A percentile compares a stretch with the other conserved stretches of the same genome.
These are phyloP conservation scores for Limulus polyphemus DNA, from an alignment of 2,888 invertebrate genomes.

Conservation along the genomic window DNA sequence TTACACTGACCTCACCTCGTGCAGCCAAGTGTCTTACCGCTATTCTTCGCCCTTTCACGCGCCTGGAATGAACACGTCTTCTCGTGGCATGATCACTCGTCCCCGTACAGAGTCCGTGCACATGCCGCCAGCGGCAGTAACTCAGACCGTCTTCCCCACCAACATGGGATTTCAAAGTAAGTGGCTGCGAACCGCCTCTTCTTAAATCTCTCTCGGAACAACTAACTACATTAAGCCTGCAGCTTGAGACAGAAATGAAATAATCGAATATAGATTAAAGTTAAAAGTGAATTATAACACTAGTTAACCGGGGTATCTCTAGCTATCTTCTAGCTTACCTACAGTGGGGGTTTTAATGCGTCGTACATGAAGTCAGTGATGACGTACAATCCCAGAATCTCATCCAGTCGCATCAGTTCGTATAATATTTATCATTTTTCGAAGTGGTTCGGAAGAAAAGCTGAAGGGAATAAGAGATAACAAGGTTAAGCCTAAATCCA, in stretches of 20 bases:
- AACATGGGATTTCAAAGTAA: constrained; percentile 69
- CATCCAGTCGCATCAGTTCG: too few species aligned
- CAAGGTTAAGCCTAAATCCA: too few species aligned
- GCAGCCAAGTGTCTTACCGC: constrained; percentile 73
- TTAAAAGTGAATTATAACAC: too few species aligned
- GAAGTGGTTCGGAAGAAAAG: too few species aligned
- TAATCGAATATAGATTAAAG: too few species aligned
- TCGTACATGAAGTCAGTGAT: too few species aligned
- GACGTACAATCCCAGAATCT: too few species aligned
- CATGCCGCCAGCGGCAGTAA: constrained; percentile 3
- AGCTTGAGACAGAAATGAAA: neutral
- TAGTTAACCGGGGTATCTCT: too few species aligned
- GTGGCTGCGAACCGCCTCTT: constrained; percentile 33
- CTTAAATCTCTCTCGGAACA: neutral
- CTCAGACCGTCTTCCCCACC: constrained; percentile 47
- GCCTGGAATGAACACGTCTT: constrained; percentile 31
- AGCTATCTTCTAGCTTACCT: too few species aligned
- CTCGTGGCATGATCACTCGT: constrained; percentile 36
- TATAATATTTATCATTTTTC: too few species aligned
- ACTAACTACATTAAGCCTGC: neutral
- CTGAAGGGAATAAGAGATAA: too few species aligned
- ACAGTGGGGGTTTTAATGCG: too few species aligned
- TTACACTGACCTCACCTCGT: constrained; percentile 74
- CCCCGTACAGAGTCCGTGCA: constrained; percentile 36
- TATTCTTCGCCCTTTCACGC: constrained; percentile 45